Conservation (phyloP, 2,113 vertebrate genomes). For the Lontra canadensis region DNA sequence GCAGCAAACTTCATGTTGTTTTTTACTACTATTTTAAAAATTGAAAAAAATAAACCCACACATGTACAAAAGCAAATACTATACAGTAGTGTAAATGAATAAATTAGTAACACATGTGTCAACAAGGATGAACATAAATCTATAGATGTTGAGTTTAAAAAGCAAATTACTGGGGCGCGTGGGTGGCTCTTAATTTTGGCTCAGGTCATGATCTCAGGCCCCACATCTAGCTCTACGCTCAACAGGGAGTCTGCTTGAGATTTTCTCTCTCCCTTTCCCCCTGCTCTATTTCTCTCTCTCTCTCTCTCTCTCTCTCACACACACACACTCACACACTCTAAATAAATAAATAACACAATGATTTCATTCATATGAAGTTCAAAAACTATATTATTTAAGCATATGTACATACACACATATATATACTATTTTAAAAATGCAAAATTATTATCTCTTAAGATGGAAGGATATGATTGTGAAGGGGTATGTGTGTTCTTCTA, state of each 20-base stretch:
- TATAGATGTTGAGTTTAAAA: not conserved
- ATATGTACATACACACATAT: not conserved
- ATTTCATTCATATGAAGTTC: not conserved
- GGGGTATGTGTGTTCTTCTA: not conserved
- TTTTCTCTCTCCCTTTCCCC: not conserved
- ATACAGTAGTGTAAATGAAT: not conserved
- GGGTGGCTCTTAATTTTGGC: not conserved
- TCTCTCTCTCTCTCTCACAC: not conserved
- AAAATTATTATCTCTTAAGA: not conserved
- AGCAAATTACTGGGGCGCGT: not conserved
- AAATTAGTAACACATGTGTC: not conserved
- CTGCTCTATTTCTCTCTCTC: not conserved
- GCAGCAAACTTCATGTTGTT: not conserved
- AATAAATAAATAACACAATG: not conserved
- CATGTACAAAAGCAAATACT: not conserved
- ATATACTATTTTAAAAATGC: not conserved
- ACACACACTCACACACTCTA: no score
- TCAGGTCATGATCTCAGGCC: not conserved
- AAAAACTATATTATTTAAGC: not conserved
- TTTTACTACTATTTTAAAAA: not conserved
- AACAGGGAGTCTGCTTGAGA: not conserved
- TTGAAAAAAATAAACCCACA: not conserved
- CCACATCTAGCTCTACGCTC: not conserved
- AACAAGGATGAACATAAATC: not conserved
- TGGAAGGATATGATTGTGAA: not conserved